These are phyloP conservation scores for Chaetorhynchus papuensis DNA, from an alignment of 2,113 vertebrate species.

Conservation along the genomic window DNA sequence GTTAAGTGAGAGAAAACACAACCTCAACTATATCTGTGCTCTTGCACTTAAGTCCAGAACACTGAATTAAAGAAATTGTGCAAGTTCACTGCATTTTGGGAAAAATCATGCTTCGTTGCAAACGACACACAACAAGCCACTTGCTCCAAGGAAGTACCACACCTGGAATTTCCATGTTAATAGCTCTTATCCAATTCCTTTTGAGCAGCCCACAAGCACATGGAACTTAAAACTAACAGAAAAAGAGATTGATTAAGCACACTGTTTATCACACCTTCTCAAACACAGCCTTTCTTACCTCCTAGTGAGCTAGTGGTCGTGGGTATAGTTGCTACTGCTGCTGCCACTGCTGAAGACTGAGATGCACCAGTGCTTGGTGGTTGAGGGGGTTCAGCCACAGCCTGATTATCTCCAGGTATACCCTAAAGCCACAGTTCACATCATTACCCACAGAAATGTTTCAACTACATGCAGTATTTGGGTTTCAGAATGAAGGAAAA, in stretches of 20 bases:
- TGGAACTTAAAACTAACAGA: not conserved
- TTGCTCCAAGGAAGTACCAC: not conserved
- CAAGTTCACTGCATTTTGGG: not conserved
- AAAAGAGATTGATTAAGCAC: not conserved
- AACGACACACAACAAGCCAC: not conserved
- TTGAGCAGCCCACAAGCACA: not conserved
- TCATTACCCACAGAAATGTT: not conserved
- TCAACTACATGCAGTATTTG: not conserved
- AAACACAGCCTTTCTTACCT: constrained; percentile 62
- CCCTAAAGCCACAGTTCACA: constrained; percentile 74
- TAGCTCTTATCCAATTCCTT: not conserved
- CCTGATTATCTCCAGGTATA: constrained; percentile 82
- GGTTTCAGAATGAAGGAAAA: not conserved
- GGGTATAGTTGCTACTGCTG: constrained; percentile 68
- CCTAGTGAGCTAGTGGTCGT: constrained; percentile 66
- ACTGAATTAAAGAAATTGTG: not conserved
- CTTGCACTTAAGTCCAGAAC: not conserved
- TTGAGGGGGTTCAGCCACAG: constrained; percentile 73
- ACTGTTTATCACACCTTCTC: not conserved
- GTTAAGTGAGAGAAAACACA: not conserved
- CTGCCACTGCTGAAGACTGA: constrained; percentile 69
- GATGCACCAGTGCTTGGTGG: constrained; percentile 71
- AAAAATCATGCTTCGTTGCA: not conserved
- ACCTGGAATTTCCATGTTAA: not conserved
- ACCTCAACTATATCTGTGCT: not conserved